Base-by-base conservation (phyloP, 2,797 vertebrate species). In the Falco cherrug region DNA sequence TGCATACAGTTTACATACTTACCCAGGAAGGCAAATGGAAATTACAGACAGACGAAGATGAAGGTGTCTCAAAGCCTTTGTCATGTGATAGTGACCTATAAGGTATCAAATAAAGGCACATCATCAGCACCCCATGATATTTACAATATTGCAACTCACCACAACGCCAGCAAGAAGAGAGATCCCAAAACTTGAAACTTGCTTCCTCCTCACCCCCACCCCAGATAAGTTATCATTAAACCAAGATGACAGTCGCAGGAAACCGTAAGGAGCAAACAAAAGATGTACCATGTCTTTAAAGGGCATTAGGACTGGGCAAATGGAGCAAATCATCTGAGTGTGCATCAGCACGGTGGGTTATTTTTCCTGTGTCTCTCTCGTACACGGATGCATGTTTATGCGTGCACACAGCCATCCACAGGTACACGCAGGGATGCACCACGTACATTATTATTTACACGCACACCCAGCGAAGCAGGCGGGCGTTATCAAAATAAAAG, bases 81-180 rank as follows among this genome's bases (percentile, higher is more conserved):
- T 99, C 99, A 99, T 99, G 98, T 98, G 99, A 99, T 98, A 99
- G 98, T 99, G 98, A 99, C 99, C 99, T 99, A 99, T 98, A 99
- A 99, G 99, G 99, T 98, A 99, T 98, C 98, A 99, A 98, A 99
- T 98, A 99, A 97, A 97, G 97, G 97, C 97, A 98, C 98, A 98
- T 98, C 98, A 98, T 99, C 98, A 99, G 98, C 98, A 98, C 51
- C 91, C 51, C 89, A 90, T 75, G 85, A 93, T 95, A 97, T 93
- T 93, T 89, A 96, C 92, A 97, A 15, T 41, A 94, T 78, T 70
- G 77, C 85, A 94, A 85, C 81, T 95, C 71, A 47, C 82, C 56
- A 31, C 74, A 94, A 87, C 5, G 6, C 56, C 86, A 94, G 84
- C 29, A 41, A 92, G 89, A 92, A 56, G 56, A 89, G 41, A 78